Evolutionary conservation across 2,888 invertebrate species (phyloP).

Genomic region (Masnerella sp.): DNA sequence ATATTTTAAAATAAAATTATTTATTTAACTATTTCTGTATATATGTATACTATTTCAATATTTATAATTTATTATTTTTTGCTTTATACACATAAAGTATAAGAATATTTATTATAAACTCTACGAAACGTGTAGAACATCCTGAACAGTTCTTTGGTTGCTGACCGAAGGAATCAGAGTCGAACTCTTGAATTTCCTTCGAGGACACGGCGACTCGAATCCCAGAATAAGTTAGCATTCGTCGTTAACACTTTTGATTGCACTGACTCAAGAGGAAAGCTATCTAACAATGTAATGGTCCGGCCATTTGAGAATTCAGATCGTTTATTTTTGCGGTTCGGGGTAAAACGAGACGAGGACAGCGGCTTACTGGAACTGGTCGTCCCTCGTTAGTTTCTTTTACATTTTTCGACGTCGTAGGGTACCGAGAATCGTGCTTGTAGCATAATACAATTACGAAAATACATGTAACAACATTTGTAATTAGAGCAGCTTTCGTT

Average conservation of each 20-base stretch:
- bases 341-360: conserved; percentile 60
- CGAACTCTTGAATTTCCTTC: too few relatives aligned
- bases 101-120: too few relatives aligned
- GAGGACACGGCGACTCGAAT: conserved; percentile 37
- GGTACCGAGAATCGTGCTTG: conserved; percentile 30
- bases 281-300: conserved; percentile 68
- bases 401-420: conserved; percentile 38
- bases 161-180: too few relatives aligned
- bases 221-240: conserved; percentile 39
- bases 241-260: conserved; percentile 41
- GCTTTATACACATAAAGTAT: too few relatives aligned
- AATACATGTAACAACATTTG: conserved; percentile 51
- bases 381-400: conserved; percentile 29
- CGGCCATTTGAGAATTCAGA: conserved; percentile 65
- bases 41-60: too few relatives aligned
- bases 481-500: conserved; percentile 10
- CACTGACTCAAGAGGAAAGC: conserved; percentile 47
- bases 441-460: conserved; percentile 38
- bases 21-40: too few relatives aligned
- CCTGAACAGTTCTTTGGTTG: too few relatives aligned
- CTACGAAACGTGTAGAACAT: too few relatives aligned
- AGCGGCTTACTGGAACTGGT: conserved; percentile 18
- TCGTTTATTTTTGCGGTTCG: conserved; percentile 38
- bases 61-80: too few relatives aligned
- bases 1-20: too few relatives aligned